A percentile compares a stretch with the other conserved stretches of the same genome.
phyloP scores from a whole-genome alignment of 2,797 vertebrate species.

The Anas flavirostris region DNA sequence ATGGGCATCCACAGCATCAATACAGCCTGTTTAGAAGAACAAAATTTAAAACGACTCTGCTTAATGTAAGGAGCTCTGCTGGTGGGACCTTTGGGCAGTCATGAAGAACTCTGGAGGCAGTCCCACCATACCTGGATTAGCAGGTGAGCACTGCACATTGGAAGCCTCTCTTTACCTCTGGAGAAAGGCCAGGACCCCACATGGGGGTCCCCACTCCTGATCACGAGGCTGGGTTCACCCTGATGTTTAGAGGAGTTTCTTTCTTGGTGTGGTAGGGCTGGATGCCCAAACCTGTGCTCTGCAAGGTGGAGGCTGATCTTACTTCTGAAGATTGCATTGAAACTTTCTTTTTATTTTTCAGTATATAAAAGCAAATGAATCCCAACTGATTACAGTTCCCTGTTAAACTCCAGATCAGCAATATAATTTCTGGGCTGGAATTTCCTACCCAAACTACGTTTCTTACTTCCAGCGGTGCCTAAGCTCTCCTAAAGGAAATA shows the following conservation, averaged over 20 bases:
- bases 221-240: neutral
- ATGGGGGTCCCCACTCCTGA: neutral
- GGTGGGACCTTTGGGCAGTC: neutral
- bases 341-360: neutral
- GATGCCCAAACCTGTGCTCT: neutral
- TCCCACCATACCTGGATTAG: accelerated
- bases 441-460: neutral
- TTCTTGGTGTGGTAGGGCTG: neutral
- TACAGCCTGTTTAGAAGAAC: neutral
- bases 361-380: neutral
- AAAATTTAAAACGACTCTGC: accelerated
- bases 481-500: constrained; percentile 30
- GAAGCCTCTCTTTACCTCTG: neutral
- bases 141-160: neutral
- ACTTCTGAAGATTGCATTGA: neutral
- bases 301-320: neutral
- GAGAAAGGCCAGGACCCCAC: neutral
- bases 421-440: neutral
- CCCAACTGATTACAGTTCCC: neutral
- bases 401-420: neutral
- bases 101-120: accelerated
- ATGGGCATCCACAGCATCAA: neutral
- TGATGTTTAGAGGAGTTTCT: neutral
- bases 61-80: neutral
- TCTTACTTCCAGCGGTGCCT: neutral